Percentiles rank a stretch among this genome's conserved stretches.
Evolutionary conservation across 1,140 invertebrate species (phyloP).

Genomic region (Armadillidium nasatum): DNA sequence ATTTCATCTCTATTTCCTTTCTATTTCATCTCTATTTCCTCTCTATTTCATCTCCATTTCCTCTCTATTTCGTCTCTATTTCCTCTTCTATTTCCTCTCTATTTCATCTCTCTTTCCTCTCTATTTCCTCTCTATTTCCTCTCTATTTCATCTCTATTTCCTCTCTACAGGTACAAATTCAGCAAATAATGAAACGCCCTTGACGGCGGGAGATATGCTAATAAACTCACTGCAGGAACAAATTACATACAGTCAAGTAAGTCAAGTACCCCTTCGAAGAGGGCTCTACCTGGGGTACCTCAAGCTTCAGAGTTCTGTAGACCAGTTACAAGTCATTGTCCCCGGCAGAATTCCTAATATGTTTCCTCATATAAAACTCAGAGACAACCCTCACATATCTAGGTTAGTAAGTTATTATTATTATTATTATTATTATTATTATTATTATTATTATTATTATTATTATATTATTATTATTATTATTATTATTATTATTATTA

Average conservation of each 20-base stretch:
- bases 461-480: too few species aligned
- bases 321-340: conserved; percentile 88
- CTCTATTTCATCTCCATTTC: too few species aligned
- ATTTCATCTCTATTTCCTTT: too few species aligned
- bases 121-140: too few species aligned
- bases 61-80: too few species aligned
- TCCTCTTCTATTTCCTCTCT: too few species aligned
- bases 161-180: conserved; percentile 32
- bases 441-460: too few species aligned
- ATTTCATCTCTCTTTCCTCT: too few species aligned
- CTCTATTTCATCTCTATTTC: too few species aligned
- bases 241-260: conserved; percentile 84
- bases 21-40: too few species aligned
- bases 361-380: conserved; percentile 82
- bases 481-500: too few species aligned
- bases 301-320: conserved; percentile 90
- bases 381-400: conserved; percentile 92
- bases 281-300: conserved; percentile 92
- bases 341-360: conserved; percentile 85
- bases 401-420: conserved; percentile 62
- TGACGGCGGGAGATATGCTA: conserved; percentile 34
- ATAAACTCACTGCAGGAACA: conserved; percentile 33
- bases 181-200: conserved; percentile 25
- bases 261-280: conserved; percentile 68
- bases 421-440: too few species aligned